Percentiles rank a stretch among this genome's conserved stretches.
Conservation (phyloP, 2,113 vertebrate species). For the Redunca redunca region DNA sequence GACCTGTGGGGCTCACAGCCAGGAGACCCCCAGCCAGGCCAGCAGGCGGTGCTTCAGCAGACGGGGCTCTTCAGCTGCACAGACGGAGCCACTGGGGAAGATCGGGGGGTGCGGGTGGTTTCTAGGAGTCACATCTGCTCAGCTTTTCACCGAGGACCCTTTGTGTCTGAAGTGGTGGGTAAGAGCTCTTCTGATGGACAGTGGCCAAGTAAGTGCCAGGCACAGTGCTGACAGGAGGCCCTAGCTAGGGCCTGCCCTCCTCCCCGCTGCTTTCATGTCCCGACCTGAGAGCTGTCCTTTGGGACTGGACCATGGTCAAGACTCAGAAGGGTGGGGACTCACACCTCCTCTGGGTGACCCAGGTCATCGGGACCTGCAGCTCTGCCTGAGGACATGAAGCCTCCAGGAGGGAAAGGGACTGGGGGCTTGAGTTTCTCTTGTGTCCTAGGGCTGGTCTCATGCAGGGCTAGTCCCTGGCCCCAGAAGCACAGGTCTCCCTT, state of each 20-base stretch:
- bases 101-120: rapidly evolving
- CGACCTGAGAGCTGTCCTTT: background rate
- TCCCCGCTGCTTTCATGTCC: background rate
- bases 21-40: background rate
- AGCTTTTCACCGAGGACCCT: too few species aligned
- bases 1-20: background rate
- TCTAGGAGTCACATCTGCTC: too few species aligned
- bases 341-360: too few species aligned
- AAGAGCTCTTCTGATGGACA: background rate
- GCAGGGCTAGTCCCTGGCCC: background rate
- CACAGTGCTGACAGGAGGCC: background rate
- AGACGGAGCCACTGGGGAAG: background rate
- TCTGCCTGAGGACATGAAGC: background rate
- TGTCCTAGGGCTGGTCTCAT: background rate
- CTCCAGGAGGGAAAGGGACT: background rate
- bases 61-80: too few species aligned
- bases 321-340: background rate
- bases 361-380: background rate
- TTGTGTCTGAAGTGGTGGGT: rapidly evolving
- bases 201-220: background rate
- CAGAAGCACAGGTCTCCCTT: background rate
- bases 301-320: too few species aligned
- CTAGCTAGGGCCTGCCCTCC: rapidly evolving
- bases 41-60: background rate
- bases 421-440: background rate